A percentile compares a stretch with the other conserved stretches of the same genome.
phyloP scores from a whole-genome alignment of 2,797 vertebrate genomes.

The Staurois parvus region DNA sequence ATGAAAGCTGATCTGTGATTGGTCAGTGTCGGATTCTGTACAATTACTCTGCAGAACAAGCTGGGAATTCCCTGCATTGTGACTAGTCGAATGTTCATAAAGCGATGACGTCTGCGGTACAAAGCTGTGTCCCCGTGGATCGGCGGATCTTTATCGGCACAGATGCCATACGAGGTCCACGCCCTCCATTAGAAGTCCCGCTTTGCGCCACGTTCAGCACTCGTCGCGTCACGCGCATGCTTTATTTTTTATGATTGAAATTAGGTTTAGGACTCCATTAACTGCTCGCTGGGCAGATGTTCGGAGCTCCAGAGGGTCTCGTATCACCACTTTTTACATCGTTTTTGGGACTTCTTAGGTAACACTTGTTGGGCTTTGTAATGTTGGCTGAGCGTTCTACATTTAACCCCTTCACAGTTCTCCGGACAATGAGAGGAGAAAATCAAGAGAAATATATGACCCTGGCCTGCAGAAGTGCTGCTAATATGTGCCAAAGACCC shows the following conservation, averaged over 20 bases:
- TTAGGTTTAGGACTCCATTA: conserved; percentile 56
- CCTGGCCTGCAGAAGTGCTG: too few relatives aligned
- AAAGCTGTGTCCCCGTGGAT: conserved; percentile 40
- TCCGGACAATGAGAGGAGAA: too few relatives aligned
- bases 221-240: conserved; percentile 48
- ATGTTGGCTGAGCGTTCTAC: conserved; percentile 5
- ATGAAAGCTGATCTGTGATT: too few relatives aligned
- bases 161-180: conserved; percentile 47
- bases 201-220: conserved; percentile 52
- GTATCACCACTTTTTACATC: conserved; percentile 50
- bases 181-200: conserved; percentile 50
- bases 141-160: conserved; percentile 42
- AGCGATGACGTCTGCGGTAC: neutral
- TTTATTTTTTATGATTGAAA: conserved; percentile 59
- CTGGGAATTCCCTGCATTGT: neutral
- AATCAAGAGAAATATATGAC: too few relatives aligned
- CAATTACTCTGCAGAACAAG: too few relatives aligned
- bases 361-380: conserved; percentile 38
- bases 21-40: too few relatives aligned
- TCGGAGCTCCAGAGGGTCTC: conserved; percentile 39
- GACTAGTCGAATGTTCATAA: too few relatives aligned
- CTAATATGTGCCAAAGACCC: too few relatives aligned
- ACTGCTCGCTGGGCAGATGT: conserved; percentile 45
- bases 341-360: conserved; percentile 54
- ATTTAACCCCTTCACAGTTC: conserved; percentile 18